Evolutionary conservation across 2,797 vertebrate genomes (phyloP).

Genomic region (Gymnodraco acuticeps): DNA sequence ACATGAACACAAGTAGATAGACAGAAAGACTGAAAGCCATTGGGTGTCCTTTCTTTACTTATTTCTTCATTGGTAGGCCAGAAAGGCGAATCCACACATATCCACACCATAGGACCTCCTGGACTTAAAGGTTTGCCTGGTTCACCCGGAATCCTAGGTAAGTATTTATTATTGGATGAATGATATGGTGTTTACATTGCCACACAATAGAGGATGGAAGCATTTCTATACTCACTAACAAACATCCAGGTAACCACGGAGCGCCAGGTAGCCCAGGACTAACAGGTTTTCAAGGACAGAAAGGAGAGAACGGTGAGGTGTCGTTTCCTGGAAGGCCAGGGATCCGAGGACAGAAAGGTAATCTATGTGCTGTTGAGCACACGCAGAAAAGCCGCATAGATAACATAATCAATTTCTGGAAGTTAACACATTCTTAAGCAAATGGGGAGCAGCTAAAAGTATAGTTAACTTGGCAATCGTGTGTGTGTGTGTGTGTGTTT

Average conservation of each 20-base stretch:
- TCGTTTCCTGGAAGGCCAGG: slow-evolving; percentile 44
- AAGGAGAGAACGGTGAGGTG: slow-evolving; percentile 58
- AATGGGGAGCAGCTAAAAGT: not conserved
- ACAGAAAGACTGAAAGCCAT: not conserved
- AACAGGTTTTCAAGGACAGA: slow-evolving; percentile 64
- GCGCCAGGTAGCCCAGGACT: slow-evolving; percentile 46
- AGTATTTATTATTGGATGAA: not conserved
- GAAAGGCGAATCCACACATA: slow-evolving; percentile 72
- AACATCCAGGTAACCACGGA: slow-evolving; percentile 68
- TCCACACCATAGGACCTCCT: slow-evolving; percentile 25
- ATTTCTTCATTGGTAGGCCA: slow-evolving; percentile 60
- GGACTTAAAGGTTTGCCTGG: slow-evolving; percentile 72
- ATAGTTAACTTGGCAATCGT: slow-evolving; percentile 4
- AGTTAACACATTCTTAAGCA: not conserved
- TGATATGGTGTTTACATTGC: not conserved
- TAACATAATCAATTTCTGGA: not conserved
- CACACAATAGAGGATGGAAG: not conserved
- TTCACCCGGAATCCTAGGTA: slow-evolving; percentile 66
- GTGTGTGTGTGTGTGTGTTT: slow-evolving; percentile 12
- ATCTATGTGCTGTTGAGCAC: not conserved
- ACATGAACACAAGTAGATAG: not conserved
- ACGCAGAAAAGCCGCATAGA: not conserved
- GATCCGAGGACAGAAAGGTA: slow-evolving; percentile 72
- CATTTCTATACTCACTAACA: not conserved
- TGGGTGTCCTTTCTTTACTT: not conserved